Evolutionary conservation across 1,140 invertebrate genomes (phyloP).

Genomic region (Sweltsa coloradensis): DNA sequence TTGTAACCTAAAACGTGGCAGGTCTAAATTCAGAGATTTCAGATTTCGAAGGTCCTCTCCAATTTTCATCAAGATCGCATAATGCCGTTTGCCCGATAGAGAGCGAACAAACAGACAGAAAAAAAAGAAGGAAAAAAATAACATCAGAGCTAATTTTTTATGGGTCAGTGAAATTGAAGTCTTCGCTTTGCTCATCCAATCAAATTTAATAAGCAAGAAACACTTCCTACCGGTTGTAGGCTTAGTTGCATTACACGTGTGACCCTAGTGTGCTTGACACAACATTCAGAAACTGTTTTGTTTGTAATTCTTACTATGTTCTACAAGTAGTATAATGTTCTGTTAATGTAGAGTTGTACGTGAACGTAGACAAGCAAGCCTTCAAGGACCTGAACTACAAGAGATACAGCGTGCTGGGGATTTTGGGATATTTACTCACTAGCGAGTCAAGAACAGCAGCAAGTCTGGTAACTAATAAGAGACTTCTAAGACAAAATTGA

Average conservation of each 20-base stretch:
- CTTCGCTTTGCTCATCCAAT: too few species aligned
- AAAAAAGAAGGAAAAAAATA: too few species aligned
- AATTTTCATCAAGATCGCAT: too few species aligned
- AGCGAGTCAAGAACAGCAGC: neutral
- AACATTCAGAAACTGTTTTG: neutral
- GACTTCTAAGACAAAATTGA: too few species aligned
- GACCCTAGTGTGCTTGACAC: neutral
- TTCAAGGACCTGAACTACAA: neutral
- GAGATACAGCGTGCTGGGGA: neutral
- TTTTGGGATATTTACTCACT: neutral
- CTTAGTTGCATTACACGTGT: neutral
- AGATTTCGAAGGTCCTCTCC: too few species aligned
- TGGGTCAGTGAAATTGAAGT: too few species aligned
- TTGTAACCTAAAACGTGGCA: too few species aligned
- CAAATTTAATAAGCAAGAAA: neutral
- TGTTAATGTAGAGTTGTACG: neutral
- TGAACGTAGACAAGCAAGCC: neutral
- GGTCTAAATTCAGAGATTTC: too few species aligned
- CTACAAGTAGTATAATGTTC: neutral
- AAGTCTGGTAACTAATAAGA: neutral
- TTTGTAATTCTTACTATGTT: neutral
- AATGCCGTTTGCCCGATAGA: too few species aligned
- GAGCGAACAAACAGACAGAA: too few species aligned
- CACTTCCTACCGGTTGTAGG: neutral
- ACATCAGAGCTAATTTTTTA: too few species aligned